A percentile compares a stretch with the other conserved stretches of the same genome.
phyloP scores from a whole-genome alignment of 2,113 vertebrate genomes.

The Alces alces region DNA sequence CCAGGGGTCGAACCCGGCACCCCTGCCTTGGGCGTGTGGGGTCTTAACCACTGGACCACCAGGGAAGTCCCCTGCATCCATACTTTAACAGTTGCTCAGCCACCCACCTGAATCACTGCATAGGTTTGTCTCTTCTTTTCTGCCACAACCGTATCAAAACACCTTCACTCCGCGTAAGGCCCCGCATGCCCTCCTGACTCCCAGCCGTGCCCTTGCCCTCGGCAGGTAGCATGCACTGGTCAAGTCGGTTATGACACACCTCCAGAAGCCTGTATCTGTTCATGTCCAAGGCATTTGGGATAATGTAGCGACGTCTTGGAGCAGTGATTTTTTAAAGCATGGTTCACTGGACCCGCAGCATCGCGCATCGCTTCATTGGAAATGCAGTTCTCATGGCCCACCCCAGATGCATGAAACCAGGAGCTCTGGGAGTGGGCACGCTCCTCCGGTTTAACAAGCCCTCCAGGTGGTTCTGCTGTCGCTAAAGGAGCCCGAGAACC shows the following conservation, averaged over 20 bases:
- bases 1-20: not conserved
- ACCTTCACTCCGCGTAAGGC: not conserved
- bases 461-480: not conserved
- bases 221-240: fast-evolving
- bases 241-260: fast-evolving
- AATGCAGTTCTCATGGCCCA: not conserved
- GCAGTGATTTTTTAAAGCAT: not conserved
- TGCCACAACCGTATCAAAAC: not conserved
- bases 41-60: not conserved
- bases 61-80: not conserved
- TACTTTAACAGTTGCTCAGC: not conserved
- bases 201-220: not conserved
- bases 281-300: not conserved
- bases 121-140: not conserved
- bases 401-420: not conserved
- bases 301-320: fast-evolving
- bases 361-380: not conserved
- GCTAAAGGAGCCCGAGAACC: not conserved
- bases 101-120: too few species aligned
- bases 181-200: fast-evolving
- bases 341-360: fast-evolving
- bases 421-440: not conserved
- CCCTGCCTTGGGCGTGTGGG: not conserved
- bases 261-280: not conserved
- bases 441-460: not conserved